Evolutionary conservation across 2,888 invertebrate species (phyloP), one percentile per base, ranked within the genome.

Genomic region (Camptogramma bilineatum): DNA sequence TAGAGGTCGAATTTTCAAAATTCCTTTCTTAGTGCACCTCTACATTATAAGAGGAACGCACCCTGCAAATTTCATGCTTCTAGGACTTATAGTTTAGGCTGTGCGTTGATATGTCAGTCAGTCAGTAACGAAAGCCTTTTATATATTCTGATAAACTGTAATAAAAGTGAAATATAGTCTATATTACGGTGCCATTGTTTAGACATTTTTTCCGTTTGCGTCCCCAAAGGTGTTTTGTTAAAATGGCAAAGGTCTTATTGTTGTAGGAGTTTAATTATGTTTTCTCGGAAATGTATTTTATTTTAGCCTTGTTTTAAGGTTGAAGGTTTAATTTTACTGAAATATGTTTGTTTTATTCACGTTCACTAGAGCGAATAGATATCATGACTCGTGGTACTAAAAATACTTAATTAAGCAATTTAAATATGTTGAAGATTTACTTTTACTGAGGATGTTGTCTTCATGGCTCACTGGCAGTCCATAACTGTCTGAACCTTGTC

Each of bases 101-200:
- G n/a, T n/a, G n/a, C n/a, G n/a, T n/a, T n/a, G n/a, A n/a, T n/a
- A n/a, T n/a, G n/a, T n/a, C n/a, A n/a, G n/a, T n/a, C n/a, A n/a
- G n/a, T n/a, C n/a, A n/a, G n/a, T n/a, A n/a, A n/a, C n/a, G n/a
- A n/a, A n/a, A n/a, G n/a, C n/a, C n/a, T n/a, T n/a, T n/a, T n/a
- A n/a, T n/a, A n/a, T n/a, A n/a, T n/a, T n/a, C n/a, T n/a, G n/a
- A 28, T 28, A 13, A 91, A 80, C 42, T 64, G 31, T 66, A 44
- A 39, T 56, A 56, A 56, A 58, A 19, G 57, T 51, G 57, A 58
- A 58, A 51, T 62, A 50, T 55, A 51, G 50, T 19, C 54, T 34
- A 52, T 19, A 16, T 59, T 34, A 21, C 52, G 52, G 34, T 46
- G 52, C 19, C 42, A 31, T 44, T 46, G 54, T 55, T 55, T 10